phyloP scores from a whole-genome alignment of 2,797 vertebrate species.

The Dicrostonyx torquatus region DNA sequence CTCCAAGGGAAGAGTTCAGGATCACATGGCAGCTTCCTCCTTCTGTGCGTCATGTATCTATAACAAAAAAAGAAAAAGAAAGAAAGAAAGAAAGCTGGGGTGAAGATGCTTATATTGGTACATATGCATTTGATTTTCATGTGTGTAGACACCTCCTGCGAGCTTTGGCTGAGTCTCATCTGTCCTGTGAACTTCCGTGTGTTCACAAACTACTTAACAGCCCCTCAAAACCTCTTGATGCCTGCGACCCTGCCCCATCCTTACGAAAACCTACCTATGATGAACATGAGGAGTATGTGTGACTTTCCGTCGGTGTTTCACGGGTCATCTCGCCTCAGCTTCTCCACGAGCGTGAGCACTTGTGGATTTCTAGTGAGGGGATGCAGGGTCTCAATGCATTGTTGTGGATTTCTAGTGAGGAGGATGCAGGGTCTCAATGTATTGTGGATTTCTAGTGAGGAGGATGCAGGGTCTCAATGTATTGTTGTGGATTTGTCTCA shows the following conservation, averaged over 20 bases:
- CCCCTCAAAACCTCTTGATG: neutral
- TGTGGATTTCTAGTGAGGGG: neutral
- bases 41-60: neutral
- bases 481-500: no score
- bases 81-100: rapidly evolving
- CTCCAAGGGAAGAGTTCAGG: slow-evolving; percentile 44
- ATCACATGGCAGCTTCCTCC: neutral
- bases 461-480: no score
- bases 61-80: no score
- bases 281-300: neutral
- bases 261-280: neutral
- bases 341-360: neutral
- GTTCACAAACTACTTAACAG: neutral
- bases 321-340: neutral
- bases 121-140: neutral
- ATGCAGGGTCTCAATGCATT: neutral
- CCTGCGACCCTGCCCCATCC: neutral
- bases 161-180: neutral
- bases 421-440: no score
- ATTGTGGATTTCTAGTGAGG: no score
- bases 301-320: neutral
- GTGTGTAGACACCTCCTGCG: neutral
- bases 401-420: no score
- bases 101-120: neutral
- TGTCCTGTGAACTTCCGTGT: neutral